Percentiles rank a stretch among this genome's conserved stretches.
phyloP scores from a whole-genome alignment of 2,113 vertebrate genomes.

The Corydoras sp. region DNA sequence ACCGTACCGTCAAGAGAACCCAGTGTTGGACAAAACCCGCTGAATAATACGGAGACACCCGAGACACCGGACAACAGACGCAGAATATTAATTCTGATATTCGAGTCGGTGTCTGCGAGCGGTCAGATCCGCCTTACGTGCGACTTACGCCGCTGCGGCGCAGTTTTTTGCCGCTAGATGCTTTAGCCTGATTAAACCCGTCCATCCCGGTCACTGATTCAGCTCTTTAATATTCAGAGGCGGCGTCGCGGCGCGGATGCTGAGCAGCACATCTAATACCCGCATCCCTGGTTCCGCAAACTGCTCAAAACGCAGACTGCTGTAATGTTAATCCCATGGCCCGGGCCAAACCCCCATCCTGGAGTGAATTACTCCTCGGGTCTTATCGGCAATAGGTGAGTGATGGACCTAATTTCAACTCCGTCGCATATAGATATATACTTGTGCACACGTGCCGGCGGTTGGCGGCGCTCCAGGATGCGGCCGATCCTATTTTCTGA shows the following conservation, averaged over 20 bases:
- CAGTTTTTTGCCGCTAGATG: background rate
- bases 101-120: too few relatives aligned
- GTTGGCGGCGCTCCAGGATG: background rate
- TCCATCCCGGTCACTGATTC: background rate
- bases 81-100: too few relatives aligned
- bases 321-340: constrained; percentile 16
- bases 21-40: too few relatives aligned
- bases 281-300: too few relatives aligned
- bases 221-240: constrained; percentile 4
- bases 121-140: too few relatives aligned
- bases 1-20: too few relatives aligned
- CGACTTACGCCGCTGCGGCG: background rate
- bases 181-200: constrained; percentile 21
- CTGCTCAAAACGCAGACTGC: background rate
- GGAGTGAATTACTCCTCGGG: constrained; percentile 14
- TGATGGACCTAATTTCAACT: background rate
- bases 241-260: background rate
- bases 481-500: background rate
- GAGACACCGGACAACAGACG: too few relatives aligned
- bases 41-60: too few relatives aligned
- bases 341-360: constrained; percentile 4
- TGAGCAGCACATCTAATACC: background rate
- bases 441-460: background rate
- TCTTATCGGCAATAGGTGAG: constrained; percentile 31
- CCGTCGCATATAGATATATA: too few relatives aligned